phyloP scores from a whole-genome alignment of 1,140 invertebrate genomes.

The Physella acuta region DNA sequence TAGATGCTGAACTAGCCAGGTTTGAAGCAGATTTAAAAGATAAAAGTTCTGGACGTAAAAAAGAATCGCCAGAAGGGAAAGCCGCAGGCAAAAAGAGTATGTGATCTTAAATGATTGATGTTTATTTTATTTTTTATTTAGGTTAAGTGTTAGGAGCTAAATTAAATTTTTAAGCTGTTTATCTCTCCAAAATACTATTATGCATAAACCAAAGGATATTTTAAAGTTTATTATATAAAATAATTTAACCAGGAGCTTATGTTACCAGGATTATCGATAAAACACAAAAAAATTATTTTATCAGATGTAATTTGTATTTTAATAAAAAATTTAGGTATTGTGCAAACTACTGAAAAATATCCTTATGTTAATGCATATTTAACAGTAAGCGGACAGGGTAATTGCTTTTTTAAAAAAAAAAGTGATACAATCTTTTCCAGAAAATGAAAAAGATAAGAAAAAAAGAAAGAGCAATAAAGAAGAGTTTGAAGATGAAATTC shows the following conservation, averaged over 20 bases:
- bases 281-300: too few relatives aligned
- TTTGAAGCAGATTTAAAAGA: constrained; percentile 97
- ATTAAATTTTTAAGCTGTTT: too few relatives aligned
- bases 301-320: too few relatives aligned
- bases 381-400: not conserved
- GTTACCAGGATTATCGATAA: too few relatives aligned
- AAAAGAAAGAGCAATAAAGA: constrained; percentile 66
- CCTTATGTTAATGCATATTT: not conserved
- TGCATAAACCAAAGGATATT: too few relatives aligned
- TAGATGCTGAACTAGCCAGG: constrained; percentile 92
- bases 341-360: too few relatives aligned
- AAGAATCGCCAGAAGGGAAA: constrained; percentile 37
- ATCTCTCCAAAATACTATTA: too few relatives aligned
- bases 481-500: constrained; percentile 64
- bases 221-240: too few relatives aligned
- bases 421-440: constrained; percentile 6
- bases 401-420: not conserved
- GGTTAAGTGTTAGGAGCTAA: too few relatives aligned
- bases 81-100: constrained; percentile 53
- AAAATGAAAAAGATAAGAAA: constrained; percentile 66
- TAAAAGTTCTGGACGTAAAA: constrained; percentile 65
- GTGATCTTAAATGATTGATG: constrained; percentile 16
- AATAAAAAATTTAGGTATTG: too few relatives aligned
- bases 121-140: constrained; percentile 2
- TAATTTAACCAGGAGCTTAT: too few relatives aligned